Base-by-base conservation (phyloP, 2,113 vertebrate species). In the Eurystomus gularis region DNA sequence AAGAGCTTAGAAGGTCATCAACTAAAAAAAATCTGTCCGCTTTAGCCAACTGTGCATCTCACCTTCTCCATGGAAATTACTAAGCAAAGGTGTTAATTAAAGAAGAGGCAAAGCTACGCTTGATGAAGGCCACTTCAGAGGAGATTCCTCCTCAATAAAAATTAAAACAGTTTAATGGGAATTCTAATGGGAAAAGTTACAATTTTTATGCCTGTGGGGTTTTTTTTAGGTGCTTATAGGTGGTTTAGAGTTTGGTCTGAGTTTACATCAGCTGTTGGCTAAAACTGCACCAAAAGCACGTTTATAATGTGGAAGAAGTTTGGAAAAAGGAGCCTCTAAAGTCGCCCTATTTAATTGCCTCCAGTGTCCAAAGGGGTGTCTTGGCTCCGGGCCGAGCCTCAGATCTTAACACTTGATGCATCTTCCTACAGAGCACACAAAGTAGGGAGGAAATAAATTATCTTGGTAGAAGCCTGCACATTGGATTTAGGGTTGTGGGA, bases 21-120 rank as follows among this genome's bases (percentile, higher is more conserved):
- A 28, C 54, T 37, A 21, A 48, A 72, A 66, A 33, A 33, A 17
- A 23, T 9, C 13, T 7, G 9, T 10, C 13, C 7, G 10, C 23
- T 33, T 40, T 8, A 98, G 97, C 81, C 3, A n/a, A n/a, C n/a
- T n/a, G 82, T 83, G 52, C 95, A 70, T 96, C 94, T 97, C 39
- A 95, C 94, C 78, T 97, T 93, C 95, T 97, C 91, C 88, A 69
- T 95, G 92, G 61, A 78, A 93, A 91, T 96, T 95, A 86, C 85
- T 94, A 94, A 58, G 58, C 51, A 79, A 96, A 83, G 93, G 87
- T 82, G 65, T 78, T 97, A 92, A 86, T 94, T 96, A 96, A 96
- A 85, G 94, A 96, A 91, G 95, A 95, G 87, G 90, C 93, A 73
- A 80, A 86, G 91, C 94, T 77, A 55, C 54, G 92, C 58, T 82